Percentiles rank a stretch among this genome's conserved stretches.
Conservation (phyloP, 2,797 vertebrate genomes). For the Trachurus trachurus region DNA sequence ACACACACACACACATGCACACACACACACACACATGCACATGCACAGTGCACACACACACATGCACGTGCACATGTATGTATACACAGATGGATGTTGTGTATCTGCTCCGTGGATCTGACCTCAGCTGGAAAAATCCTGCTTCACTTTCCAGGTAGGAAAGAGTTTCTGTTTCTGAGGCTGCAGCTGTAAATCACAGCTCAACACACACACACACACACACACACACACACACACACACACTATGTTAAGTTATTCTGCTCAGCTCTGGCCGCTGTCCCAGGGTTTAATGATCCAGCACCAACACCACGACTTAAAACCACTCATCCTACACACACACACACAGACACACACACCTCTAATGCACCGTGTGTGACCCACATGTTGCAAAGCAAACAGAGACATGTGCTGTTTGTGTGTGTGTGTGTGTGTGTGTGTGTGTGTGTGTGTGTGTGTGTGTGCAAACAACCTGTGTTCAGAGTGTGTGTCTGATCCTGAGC, state of each 20-base stretch:
- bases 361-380: too few relatives aligned
- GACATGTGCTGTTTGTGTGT: too few relatives aligned
- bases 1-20: conserved; percentile 17
- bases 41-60: neutral
- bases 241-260: conserved; percentile 66
- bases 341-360: too few relatives aligned
- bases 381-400: too few relatives aligned
- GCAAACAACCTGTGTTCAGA: conserved; percentile 8
- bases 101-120: conserved; percentile 35
- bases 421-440: conserved; percentile 28
- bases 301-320: conserved; percentile 39
- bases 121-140: conserved; percentile 42
- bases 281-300: conserved; percentile 76
- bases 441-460: neutral
- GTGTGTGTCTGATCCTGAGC: conserved; percentile 56
- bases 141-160: conserved; percentile 60
- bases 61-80: too few relatives aligned
- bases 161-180: conserved; percentile 49
- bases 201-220: neutral
- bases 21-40: conserved; percentile 24
- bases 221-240: conserved; percentile 14
- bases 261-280: conserved; percentile 51
- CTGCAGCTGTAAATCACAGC: conserved; percentile 35
- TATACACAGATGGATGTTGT: conserved; percentile 11
- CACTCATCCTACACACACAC: conserved; percentile 33